These are phyloP conservation scores for Oxytorus armatus DNA, from an alignment of 2,888 invertebrate species.

Conservation along the genomic window DNA sequence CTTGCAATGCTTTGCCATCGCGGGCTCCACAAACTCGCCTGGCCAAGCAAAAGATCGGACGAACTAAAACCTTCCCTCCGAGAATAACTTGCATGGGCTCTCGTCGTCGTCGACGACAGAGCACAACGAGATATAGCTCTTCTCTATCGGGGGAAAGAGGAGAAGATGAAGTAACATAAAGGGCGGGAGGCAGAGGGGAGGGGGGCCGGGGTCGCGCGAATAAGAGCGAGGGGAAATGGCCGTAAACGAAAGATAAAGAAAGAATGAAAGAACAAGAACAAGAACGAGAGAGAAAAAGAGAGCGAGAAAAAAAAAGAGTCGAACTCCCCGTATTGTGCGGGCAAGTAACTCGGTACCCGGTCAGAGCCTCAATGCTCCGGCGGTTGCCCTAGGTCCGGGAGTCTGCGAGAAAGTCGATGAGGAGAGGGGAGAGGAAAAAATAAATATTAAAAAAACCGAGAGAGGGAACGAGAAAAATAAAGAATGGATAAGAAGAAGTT, in stretches of 20 bases:
- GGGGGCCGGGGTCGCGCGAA: conserved; percentile 38
- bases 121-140: conserved; percentile 35
- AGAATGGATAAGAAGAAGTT: conserved; percentile 64
- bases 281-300: conserved; percentile 12
- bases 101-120: conserved; percentile 59
- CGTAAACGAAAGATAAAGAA: conserved; percentile 54
- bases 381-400: conserved; percentile 83
- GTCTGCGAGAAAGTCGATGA: conserved; percentile 59
- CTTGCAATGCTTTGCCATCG: conserved; percentile 35
- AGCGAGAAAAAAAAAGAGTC: conserved; percentile 50
- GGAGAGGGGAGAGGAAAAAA: conserved; percentile 60
- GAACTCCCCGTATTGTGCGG: conserved; percentile 47
- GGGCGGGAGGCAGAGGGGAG: too few species aligned
- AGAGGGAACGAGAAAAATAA: conserved; percentile 56
- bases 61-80: conserved; percentile 79
- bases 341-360: conserved; percentile 63
- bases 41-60: conserved; percentile 62
- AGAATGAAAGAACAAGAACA: conserved; percentile 50
- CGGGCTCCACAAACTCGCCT: conserved; percentile 58
- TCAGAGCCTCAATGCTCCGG: conserved; percentile 74
- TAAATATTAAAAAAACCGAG: conserved; percentile 51
- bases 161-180: too few species aligned
- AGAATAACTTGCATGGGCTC: conserved; percentile 83
- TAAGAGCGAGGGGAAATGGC: conserved; percentile 54
- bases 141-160: conserved; percentile 50